phyloP scores from a whole-genome alignment of 1,140 invertebrate species.

The Diabrotica undecimpunctata region DNA sequence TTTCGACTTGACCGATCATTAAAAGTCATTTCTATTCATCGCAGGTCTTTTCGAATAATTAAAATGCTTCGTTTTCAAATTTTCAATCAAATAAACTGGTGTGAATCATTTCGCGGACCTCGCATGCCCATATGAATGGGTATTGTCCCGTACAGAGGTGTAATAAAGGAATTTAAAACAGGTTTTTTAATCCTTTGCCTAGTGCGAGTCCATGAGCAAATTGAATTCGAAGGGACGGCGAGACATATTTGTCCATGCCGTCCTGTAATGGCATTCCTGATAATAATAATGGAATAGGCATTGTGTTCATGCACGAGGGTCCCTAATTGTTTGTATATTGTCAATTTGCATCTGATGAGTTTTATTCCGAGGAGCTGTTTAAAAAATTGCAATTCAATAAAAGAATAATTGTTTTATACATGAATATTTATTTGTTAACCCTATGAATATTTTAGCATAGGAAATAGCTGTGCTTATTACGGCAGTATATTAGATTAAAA shows the following conservation, averaged over 20 bases:
- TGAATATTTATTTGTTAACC: slow-evolving; percentile 18
- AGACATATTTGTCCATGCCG: slow-evolving; percentile 40
- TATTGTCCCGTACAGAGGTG: slow-evolving; percentile 35
- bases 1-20: neutral
- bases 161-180: slow-evolving; percentile 38
- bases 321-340: slow-evolving; percentile 48
- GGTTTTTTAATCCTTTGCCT: slow-evolving; percentile 39
- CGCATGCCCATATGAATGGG: slow-evolving; percentile 31
- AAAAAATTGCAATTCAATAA: slow-evolving; percentile 21
- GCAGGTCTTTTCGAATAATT: neutral
- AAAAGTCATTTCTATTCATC: neutral
- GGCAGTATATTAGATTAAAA: slow-evolving; percentile 9
- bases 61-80: slow-evolving; percentile 5
- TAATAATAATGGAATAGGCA: slow-evolving; percentile 45
- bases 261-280: slow-evolving; percentile 45
- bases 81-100: slow-evolving; percentile 30
- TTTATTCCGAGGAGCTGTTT: slow-evolving; percentile 29
- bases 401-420: slow-evolving; percentile 19
- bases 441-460: slow-evolving; percentile 20
- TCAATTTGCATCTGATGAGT: slow-evolving; percentile 47
- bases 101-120: slow-evolving; percentile 28
- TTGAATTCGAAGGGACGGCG: slow-evolving; percentile 40
- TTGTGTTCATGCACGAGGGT: slow-evolving; percentile 42
- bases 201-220: slow-evolving; percentile 37
- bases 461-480: slow-evolving; percentile 1